These are phyloP conservation scores for Trachops cirrhosus DNA, from an alignment of 2,797 vertebrate species.

Conservation along the genomic window DNA sequence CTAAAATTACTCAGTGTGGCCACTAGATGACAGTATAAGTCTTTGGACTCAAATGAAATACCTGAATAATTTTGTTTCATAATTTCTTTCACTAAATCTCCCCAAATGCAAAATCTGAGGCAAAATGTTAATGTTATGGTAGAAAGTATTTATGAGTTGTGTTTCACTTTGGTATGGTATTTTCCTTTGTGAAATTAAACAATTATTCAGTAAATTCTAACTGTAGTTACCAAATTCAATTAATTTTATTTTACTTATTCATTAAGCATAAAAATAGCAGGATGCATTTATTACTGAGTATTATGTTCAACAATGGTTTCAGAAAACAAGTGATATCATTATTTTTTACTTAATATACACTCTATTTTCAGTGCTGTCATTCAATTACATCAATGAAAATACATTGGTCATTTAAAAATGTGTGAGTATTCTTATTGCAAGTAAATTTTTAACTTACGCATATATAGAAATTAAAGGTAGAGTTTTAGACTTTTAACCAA, in stretches of 20 bases:
- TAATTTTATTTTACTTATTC: neutral
- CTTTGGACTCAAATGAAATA: conserved; percentile 56
- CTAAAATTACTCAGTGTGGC: conserved; percentile 46
- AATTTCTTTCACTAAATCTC: conserved; percentile 45
- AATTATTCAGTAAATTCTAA: conserved; percentile 25
- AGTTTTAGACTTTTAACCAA: neutral
- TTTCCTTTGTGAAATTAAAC: conserved; percentile 35
- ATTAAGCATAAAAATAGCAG: neutral
- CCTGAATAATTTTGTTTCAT: conserved; percentile 25
- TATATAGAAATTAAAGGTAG: neutral
- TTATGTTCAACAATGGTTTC: neutral
- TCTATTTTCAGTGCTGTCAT: neutral
- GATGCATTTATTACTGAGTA: neutral
- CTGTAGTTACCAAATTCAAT: neutral
- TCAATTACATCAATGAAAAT: neutral
- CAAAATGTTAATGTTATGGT: conserved; percentile 35
- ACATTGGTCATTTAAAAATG: neutral
- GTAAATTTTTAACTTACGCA: neutral
- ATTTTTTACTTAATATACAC: neutral
- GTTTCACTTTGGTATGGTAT: conserved; percentile 16
- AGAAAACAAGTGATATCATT: neutral
- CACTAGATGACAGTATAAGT: conserved; percentile 82
- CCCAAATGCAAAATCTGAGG: conserved; percentile 38
- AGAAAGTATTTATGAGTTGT: conserved; percentile 43
- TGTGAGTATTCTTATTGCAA: neutral